Evolutionary conservation across 2,888 invertebrate genomes (phyloP), one percentile per base, ranked within the genome.

Genomic region (Incurvaria masculella): DNA sequence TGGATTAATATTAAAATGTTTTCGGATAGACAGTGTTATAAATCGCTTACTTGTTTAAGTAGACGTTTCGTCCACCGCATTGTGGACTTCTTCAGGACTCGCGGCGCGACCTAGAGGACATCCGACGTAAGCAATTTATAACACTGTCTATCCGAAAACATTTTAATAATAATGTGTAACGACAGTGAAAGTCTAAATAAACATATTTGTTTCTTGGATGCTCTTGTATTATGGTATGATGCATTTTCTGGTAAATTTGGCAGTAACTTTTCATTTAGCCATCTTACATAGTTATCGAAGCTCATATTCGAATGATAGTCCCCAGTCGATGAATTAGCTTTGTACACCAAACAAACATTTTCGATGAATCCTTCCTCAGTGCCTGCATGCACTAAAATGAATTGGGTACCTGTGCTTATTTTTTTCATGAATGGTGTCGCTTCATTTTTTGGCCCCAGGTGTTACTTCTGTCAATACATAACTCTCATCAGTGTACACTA

Each of bases 381-480:
- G 42, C 56, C 56, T 2, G 55, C 57, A 45, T 60, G 59, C 20
- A 57, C 52, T 45, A 57, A 45, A 38, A 58, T 53, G 46, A 55
- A 53, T 1, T 53, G 55, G 47, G 52, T 54, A 10, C 53, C 51
- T 43, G 48, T 51, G 39, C 44, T 44, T 38, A 52, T 26, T 46
- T 56, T 55, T 48, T 55, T 57, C 19, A 49, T 23, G 42, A 53
- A 51, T 43, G 48, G 48, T 10, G 51, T 45, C 11, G 21, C 45
- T 39, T 14, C 44, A n/a, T 38, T 51, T 53, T 52, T 51, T n/a
- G 48, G 48, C 46, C 47, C 51, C 8, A 54, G 51, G 38, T 55
- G 53, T 46, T n/a, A n/a, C n/a, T n/a, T 47, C 50, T 11, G 55
- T 45, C 23, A 48, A 42, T 4, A 57, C 49, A 38, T 56, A 54